Base-by-base conservation (phyloP, 2,888 invertebrate species). In the Pristionchus mayeri region DNA sequence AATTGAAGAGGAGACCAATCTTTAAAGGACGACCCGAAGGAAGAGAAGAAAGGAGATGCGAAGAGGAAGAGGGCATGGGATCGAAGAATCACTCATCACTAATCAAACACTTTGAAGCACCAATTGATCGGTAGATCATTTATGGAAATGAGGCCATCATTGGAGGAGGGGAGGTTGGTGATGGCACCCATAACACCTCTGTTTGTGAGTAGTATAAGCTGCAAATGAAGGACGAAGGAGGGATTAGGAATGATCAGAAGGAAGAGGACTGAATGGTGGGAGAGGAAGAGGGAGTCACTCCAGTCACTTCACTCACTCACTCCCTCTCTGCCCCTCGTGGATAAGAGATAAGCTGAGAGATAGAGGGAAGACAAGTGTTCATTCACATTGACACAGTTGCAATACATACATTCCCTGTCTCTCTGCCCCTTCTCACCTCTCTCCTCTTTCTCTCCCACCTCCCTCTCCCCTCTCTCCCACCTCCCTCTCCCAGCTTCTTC, bases 321-420 rank as follows among this genome's bases (percentile, higher is more conserved):
- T 76, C 24, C 44, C 76, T 40, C 75, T 48, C 76, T 37, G 18
- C 50, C n/a, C 76, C 27, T 48, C 52, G 34, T 52, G 50, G n/a
- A 18, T 30, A 79, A 21, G 40, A 79, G 52, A 79, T 52, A 52
- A 52, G 21, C 30, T 30, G n/a, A 76, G 27, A 76, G 27, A 76
- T 44, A 48, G 44, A 48, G 67, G 67, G 34, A 37, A 67, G 67
- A 79, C 79, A 79, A 79, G 79, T 79, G 79, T 79, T 79, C 79
- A 30, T 44, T 54, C 27, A 57, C 57, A 57, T 57, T 57, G 57
- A 57, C 57, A 57, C 57, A 76, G 79, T 79, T 79, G 79, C 79
- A 79, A 79, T 44, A 79, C 34, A 79, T 44, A 79, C 76, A 48
- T 48, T 76, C 18, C 57, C 54, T 54, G n/a, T 54, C 80, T 80